Evolutionary conservation across 2,888 invertebrate genomes (phyloP).

Genomic region (Drosophila robusta): DNA sequence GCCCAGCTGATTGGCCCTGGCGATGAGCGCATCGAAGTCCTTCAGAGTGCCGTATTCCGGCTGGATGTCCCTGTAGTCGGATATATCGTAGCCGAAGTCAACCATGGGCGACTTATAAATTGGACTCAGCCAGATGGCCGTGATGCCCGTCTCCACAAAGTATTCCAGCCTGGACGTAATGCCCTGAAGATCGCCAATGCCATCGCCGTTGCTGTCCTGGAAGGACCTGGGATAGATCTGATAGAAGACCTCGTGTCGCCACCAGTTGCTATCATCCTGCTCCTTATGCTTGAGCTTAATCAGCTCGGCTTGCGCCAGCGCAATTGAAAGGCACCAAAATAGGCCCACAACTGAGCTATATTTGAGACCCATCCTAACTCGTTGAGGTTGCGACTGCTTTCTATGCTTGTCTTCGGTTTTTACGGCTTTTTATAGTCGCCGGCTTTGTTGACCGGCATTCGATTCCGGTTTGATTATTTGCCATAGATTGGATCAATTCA

Average conservation of each 20-base stretch:
- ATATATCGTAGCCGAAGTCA: constrained; percentile 92
- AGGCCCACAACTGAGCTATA: constrained; percentile 22
- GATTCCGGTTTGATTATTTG: constrained; percentile 35
- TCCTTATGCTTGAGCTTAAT: background rate
- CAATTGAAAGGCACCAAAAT: constrained; percentile 11
- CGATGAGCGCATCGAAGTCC: constrained; percentile 89
- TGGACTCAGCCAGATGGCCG: constrained; percentile 90
- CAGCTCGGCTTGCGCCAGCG: background rate
- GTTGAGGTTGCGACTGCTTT: constrained; percentile 30
- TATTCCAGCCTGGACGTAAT: constrained; percentile 88
- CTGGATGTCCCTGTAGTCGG: constrained; percentile 89
- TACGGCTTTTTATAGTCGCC: constrained; percentile 58
- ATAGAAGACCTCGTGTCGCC: constrained; percentile 91
- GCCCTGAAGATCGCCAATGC: constrained; percentile 88
- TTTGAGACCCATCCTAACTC: constrained; percentile 42
- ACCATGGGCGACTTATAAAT: constrained; percentile 88
- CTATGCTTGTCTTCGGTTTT: constrained; percentile 14
- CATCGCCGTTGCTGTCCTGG: constrained; percentile 91
- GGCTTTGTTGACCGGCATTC: constrained; percentile 23
- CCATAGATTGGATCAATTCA: constrained; percentile 19
- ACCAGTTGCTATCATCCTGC: constrained; percentile 87
- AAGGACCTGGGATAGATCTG: constrained; percentile 93
- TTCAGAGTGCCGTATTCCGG: constrained; percentile 89
- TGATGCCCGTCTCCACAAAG: constrained; percentile 89
- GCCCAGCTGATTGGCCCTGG: constrained; percentile 86